These are phyloP conservation scores for Enteromius trimaculatus DNA, from an alignment of 2,797 vertebrate species.

Conservation along the genomic window DNA sequence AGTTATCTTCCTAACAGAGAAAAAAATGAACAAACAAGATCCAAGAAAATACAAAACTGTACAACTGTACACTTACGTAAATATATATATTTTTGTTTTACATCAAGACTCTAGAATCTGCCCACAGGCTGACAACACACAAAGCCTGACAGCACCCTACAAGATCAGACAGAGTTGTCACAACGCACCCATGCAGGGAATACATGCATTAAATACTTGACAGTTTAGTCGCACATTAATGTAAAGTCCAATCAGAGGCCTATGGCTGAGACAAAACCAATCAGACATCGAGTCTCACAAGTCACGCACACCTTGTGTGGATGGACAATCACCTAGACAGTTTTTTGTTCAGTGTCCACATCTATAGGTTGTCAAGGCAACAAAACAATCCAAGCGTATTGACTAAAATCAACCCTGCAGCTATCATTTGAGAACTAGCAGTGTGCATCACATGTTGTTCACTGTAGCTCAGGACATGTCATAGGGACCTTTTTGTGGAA, in stretches of 20 bases:
- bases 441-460: background rate
- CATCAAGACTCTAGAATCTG: background rate
- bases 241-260: constrained; percentile 2
- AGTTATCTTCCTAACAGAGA: too few relatives aligned
- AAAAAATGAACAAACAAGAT: too few relatives aligned
- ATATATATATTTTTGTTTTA: constrained; percentile 13
- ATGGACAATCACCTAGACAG: background rate
- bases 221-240: background rate
- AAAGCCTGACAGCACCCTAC: constrained; percentile 11
- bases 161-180: constrained; percentile 11
- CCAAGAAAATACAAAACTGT: too few relatives aligned
- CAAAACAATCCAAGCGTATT: background rate
- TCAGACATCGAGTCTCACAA: background rate
- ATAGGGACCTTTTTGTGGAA: background rate
- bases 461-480: background rate
- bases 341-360: background rate
- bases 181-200: background rate
- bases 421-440: constrained; percentile 22
- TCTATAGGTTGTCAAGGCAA: constrained; percentile 13
- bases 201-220: background rate
- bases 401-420: background rate
- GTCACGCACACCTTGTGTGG: background rate
- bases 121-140: background rate
- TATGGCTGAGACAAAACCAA: constrained; percentile 10
- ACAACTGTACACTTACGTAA: too few relatives aligned